phyloP scores from a whole-genome alignment of 2,888 invertebrate genomes.

The Noctua janthina region DNA sequence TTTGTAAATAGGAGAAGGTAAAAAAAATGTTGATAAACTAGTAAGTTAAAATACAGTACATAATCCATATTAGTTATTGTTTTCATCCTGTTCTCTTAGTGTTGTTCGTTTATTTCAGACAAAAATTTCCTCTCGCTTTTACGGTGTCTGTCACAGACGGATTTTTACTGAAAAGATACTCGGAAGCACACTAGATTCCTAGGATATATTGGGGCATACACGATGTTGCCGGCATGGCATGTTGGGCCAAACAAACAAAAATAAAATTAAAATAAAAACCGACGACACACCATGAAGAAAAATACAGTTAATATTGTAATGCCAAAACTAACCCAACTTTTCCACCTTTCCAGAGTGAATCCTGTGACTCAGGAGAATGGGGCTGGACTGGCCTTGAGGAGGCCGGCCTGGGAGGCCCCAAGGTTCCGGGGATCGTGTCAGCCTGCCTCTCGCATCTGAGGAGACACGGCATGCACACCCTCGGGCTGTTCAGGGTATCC shows the following conservation, averaged over 20 bases:
- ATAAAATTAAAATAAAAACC: not conserved
- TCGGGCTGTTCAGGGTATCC: slow-evolving; percentile 97
- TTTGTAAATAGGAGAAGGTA: not conserved
- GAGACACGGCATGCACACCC: slow-evolving; percentile 94
- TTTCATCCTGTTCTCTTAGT: not conserved
- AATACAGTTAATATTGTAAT: not conserved
- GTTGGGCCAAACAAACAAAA: not conserved
- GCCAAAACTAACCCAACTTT: not conserved
- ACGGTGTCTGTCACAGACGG: not conserved
- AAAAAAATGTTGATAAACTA: not conserved
- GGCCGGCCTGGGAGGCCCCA: slow-evolving; percentile 87
- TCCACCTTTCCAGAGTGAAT: slow-evolving; percentile 92
- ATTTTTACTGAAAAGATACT: not conserved
- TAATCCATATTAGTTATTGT: not conserved
- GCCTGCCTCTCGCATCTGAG: slow-evolving; percentile 96
- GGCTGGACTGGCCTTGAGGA: slow-evolving; percentile 91
- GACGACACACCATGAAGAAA: not conserved
- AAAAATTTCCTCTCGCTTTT: not conserved
- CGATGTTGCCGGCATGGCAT: not conserved
- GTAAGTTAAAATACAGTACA: not conserved
- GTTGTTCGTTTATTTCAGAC: not conserved
- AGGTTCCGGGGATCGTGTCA: slow-evolving; percentile 94
- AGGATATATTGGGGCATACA: not conserved
- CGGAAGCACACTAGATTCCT: not conserved
- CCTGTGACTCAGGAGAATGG: slow-evolving; percentile 93